Percentiles rank a stretch among this genome's conserved stretches.
phyloP scores from a whole-genome alignment of 1,140 invertebrate genomes.

The Geopemphigus sp. region DNA sequence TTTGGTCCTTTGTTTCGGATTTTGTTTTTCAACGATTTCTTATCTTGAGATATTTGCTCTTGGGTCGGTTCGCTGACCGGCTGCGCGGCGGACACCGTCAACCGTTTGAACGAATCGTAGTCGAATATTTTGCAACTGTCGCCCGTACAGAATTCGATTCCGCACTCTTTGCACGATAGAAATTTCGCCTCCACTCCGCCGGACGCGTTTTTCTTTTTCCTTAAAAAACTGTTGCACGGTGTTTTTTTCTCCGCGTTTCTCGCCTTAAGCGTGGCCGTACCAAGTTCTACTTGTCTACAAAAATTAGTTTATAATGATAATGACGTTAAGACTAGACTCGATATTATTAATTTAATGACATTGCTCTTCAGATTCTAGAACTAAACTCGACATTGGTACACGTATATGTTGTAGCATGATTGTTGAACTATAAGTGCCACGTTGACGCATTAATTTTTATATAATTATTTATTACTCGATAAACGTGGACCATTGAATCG shows the following conservation, averaged over 20 bases:
- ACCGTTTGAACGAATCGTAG: constrained; percentile 57
- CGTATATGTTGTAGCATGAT: too few species aligned
- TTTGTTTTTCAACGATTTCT: constrained; percentile 9
- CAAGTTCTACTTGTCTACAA: constrained; percentile 68
- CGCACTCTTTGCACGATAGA: constrained; percentile 73
- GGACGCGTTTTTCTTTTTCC: constrained; percentile 71
- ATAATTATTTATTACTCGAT: too few species aligned
- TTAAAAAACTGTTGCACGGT: constrained; percentile 58
- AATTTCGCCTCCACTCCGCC: constrained; percentile 74
- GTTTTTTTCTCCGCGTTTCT: constrained; percentile 65
- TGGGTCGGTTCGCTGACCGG: not conserved
- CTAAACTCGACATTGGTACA: too few species aligned
- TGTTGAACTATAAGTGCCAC: too few species aligned
- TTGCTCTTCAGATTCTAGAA: too few species aligned
- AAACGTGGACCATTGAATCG: too few species aligned
- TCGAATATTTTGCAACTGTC: constrained; percentile 58
- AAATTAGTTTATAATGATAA: not conserved
- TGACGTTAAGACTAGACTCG: too few species aligned
- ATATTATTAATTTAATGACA: too few species aligned
- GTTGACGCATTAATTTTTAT: too few species aligned
- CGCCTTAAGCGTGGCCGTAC: constrained; percentile 72
- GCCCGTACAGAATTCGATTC: constrained; percentile 80
- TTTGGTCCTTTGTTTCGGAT: not conserved
- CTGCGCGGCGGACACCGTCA: not conserved
- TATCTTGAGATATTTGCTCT: not conserved